A percentile compares a stretch with the other conserved stretches of the same genome.
phyloP scores from a whole-genome alignment of 2,113 vertebrate species.

The Nycticebus coucang region DNA sequence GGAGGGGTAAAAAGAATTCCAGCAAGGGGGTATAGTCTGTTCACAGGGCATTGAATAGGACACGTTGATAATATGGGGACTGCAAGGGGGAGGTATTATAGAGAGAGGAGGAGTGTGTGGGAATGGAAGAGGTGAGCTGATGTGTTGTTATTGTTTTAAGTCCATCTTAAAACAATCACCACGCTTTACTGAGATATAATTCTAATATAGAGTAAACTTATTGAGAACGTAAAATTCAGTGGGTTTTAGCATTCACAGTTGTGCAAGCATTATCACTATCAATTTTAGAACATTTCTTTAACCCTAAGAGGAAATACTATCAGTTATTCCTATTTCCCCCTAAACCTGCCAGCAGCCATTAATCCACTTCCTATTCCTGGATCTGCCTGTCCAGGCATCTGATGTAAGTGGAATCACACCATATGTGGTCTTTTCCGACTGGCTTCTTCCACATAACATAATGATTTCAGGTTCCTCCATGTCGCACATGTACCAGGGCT shows the following conservation, averaged over 20 bases:
- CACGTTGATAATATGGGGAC: not conserved
- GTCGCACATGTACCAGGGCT: not conserved
- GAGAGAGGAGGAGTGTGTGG: not conserved
- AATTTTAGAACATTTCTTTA: not conserved
- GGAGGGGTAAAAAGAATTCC: not conserved
- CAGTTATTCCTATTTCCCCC: not conserved
- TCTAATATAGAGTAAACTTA: not conserved
- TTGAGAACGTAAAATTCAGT: not conserved
- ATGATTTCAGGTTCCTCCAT: not conserved
- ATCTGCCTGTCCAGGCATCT: not conserved
- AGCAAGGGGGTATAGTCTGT: not conserved
- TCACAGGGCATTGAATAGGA: not conserved
- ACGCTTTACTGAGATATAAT: not conserved
- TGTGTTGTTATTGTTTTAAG: not conserved
- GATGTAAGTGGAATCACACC: not conserved
- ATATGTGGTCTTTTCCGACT: not conserved
- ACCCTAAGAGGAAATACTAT: not conserved
- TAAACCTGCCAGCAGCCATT: not conserved
- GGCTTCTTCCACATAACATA: not conserved
- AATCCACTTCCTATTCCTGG: not conserved
- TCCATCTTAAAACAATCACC: not conserved
- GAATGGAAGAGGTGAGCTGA: not conserved
- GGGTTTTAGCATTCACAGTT: not conserved
- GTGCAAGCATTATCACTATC: not conserved
- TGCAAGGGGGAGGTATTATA: not conserved